phyloP scores from a whole-genome alignment of 2,888 invertebrate genomes.

The Neocrepidodera transversa region DNA sequence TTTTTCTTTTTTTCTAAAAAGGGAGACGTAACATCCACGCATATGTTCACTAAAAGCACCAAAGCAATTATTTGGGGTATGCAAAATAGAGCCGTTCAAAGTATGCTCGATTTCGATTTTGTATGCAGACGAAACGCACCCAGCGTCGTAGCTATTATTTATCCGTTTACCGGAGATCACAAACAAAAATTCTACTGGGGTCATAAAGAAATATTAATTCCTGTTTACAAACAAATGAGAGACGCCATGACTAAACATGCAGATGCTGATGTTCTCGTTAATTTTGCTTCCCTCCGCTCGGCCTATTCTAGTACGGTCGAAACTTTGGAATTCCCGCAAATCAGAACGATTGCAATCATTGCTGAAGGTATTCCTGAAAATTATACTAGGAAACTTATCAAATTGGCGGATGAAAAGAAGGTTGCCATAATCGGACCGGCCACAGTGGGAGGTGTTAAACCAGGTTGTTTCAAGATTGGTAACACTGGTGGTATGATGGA shows the following conservation, averaged over 20 bases:
- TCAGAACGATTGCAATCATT: slow-evolving; percentile 96
- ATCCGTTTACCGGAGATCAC: slow-evolving; percentile 98
- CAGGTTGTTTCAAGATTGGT: slow-evolving; percentile 98
- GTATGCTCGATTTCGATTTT: slow-evolving; percentile 96
- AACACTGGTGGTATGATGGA: slow-evolving; percentile 99
- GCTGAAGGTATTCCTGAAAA: slow-evolving; percentile 99
- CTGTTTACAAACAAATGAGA: slow-evolving; percentile 95
- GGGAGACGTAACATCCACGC: slow-evolving; percentile 49
- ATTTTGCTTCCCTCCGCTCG: slow-evolving; percentile 96
- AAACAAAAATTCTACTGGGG: slow-evolving; percentile 99
- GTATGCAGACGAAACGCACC: slow-evolving; percentile 89
- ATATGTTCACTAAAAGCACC: slow-evolving; percentile 83
- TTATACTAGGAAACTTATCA: slow-evolving; percentile 91
- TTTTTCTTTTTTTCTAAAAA: slow-evolving; percentile 41
- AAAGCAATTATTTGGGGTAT: slow-evolving; percentile 99
- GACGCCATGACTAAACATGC: slow-evolving; percentile 95
- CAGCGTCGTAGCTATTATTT: slow-evolving; percentile 94
- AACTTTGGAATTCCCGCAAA: slow-evolving; percentile 92
- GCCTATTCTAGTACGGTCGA: slow-evolving; percentile 97
- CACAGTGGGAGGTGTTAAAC: slow-evolving; percentile 96
- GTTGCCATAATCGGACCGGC: slow-evolving; percentile 70
- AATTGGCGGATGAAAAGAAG: slow-evolving; percentile 80
- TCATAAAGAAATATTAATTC: slow-evolving; percentile 94
- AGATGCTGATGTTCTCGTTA: slow-evolving; percentile 94
- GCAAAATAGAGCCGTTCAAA: slow-evolving; percentile 96